Base-by-base conservation (phyloP, 2,113 vertebrate species). In the Otocyon megalotis region DNA sequence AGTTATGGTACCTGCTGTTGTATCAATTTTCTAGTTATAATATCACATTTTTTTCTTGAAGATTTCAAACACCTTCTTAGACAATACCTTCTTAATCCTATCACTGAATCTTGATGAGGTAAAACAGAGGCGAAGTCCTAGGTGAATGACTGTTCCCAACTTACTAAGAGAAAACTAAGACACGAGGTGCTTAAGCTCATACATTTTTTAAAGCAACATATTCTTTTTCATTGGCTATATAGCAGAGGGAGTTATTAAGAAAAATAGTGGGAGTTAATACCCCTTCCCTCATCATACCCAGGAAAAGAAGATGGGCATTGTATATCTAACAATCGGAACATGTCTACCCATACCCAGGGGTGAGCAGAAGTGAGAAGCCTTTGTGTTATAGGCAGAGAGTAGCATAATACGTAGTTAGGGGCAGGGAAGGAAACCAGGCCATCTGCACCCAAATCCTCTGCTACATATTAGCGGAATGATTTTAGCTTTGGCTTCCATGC, bases 1-100 rank as follows among this genome's bases (percentile, higher is more conserved):
- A 74, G 54, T 80, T 65, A 72, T 48, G 13, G n/a, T 94, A 93
- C 90, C 76, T 85, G 71, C 71, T 74, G 12, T 79, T 95, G 13
- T 63, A 93, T 96, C 90, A 77, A 48, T 93, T 96, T 97, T 95
- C 87, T 97, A 92, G 58, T 94, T 95, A 96, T 56, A 84, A 85
- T 84, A 92, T 53, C 77, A 88, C 32, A 30, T 58, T 76, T 90
- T 67, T 76, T 65, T 2, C 48, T 69, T 88, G 1, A 93, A 54
- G 90, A 58, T 93, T 96, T 95, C 60, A 96, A 95, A 97, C 69
- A 63, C 15, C 77, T 97, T 80, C 62, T 85, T 86, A 85, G 90
- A 63, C 79, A 94, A 67, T 90, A 76, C 32, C 43, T 81, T 26
- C 32, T 88, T 82, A 80, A 84, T 89, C 53, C n/a, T 81, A 63